Percentiles rank a stretch among this genome's conserved stretches.
Evolutionary conservation across 2,797 vertebrate genomes (phyloP).

Genomic region (Spea hammondii): DNA sequence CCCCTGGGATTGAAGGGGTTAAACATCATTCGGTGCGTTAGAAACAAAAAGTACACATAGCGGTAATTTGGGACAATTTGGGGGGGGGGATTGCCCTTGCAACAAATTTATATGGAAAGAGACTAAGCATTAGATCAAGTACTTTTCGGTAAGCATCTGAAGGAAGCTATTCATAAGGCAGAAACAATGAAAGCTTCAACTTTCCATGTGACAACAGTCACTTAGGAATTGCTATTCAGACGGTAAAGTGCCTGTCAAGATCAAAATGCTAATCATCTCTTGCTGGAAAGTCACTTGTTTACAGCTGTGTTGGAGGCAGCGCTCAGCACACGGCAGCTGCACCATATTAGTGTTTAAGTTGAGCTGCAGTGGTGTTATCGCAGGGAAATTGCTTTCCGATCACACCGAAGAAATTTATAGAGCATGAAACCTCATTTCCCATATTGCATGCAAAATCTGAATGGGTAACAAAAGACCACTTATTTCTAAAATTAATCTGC

Average conservation of each 20-base stretch:
- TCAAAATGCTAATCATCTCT: constrained; percentile 68
- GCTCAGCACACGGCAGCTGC: constrained; percentile 54
- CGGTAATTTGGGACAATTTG: constrained; percentile 45
- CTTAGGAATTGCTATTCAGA: constrained; percentile 63
- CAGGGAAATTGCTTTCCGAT: constrained; percentile 34
- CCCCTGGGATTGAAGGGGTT: too few relatives aligned
- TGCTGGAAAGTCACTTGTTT: constrained; percentile 61
- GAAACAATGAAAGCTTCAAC: constrained; percentile 54
- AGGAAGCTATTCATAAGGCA: constrained; percentile 48
- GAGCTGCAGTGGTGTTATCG: constrained; percentile 40
- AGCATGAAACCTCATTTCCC: background rate
- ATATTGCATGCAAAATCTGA: background rate
- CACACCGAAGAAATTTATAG: constrained; percentile 28
- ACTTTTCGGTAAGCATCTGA: constrained; percentile 56
- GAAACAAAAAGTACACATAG: background rate
- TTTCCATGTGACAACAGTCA: constrained; percentile 60
- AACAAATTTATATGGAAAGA: constrained; percentile 29
- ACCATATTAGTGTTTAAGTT: constrained; percentile 42
- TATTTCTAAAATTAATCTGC: constrained; percentile 10
- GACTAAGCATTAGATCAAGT: constrained; percentile 48
- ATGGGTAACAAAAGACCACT: background rate
- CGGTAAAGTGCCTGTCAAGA: constrained; percentile 65
- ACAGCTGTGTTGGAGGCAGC: constrained; percentile 58
- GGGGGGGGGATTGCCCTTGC: constrained; percentile 43
- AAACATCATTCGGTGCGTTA: too few relatives aligned